A percentile compares a stretch with the other conserved stretches of the same genome.
These are phyloP conservation scores for Prionailurus viverrinus DNA, from an alignment of 2,113 vertebrate genomes.

Conservation along the genomic window DNA sequence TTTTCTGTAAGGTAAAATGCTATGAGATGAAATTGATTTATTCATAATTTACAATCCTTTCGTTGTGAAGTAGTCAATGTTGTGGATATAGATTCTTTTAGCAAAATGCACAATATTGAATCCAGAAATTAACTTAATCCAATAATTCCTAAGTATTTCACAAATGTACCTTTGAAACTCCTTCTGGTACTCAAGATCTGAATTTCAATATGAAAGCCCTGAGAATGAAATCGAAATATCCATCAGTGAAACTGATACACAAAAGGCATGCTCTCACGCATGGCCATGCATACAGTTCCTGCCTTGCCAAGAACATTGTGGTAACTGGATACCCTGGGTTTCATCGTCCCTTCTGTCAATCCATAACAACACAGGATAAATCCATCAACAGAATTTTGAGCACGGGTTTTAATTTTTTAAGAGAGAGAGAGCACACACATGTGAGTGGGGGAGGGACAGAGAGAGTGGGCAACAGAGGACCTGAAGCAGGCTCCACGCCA, in stretches of 20 bases:
- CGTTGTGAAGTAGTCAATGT: conserved; percentile 35
- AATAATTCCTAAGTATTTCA: conserved; percentile 37
- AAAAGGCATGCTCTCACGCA: neutral
- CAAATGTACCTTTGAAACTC: conserved; percentile 17
- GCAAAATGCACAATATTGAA: conserved; percentile 1
- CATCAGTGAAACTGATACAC: neutral
- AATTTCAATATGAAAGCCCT: neutral
- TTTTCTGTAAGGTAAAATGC: conserved; percentile 58
- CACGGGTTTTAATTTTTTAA: neutral
- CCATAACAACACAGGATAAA: neutral
- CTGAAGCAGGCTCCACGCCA: no score
- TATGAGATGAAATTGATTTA: conserved; percentile 64
- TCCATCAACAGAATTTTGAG: neutral
- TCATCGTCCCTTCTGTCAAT: neutral
- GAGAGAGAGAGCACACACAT: no score
- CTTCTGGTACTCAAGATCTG: conserved; percentile 51
- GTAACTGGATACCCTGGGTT: conserved; percentile 54
- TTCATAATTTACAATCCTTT: conserved; percentile 42
- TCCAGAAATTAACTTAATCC: conserved; percentile 34
- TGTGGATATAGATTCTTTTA: neutral
- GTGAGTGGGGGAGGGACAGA: no score
- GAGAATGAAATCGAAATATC: conserved; percentile 54
- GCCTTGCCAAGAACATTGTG: neutral
- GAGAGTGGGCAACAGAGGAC: no score
- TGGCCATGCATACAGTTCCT: neutral